Percentiles rank a stretch among this genome's conserved stretches.
Evolutionary conservation across 2,888 invertebrate genomes (phyloP).

Genomic region (Leptopilina myrica): DNA sequence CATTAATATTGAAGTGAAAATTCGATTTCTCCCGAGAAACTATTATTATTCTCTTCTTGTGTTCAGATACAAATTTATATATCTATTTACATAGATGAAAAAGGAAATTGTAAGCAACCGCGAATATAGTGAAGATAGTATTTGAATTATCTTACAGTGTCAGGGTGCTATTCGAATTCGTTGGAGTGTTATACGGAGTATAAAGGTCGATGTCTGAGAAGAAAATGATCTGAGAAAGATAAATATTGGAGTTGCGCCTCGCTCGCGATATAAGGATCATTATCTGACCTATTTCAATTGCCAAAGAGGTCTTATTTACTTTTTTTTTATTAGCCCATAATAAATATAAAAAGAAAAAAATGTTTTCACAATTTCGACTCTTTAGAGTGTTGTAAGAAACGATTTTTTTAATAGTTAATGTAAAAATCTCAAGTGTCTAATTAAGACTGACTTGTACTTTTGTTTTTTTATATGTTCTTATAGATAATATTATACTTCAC

Average conservation of each 20-base stretch:
- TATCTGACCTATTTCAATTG: slow-evolving; percentile 10
- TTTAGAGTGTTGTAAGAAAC: no score
- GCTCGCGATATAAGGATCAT: slow-evolving; percentile 10
- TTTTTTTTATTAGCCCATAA: no score
- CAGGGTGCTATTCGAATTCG: slow-evolving; percentile 18
- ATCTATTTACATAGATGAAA: background rate
- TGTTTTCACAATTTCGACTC: no score
- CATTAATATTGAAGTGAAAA: background rate
- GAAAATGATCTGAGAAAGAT: slow-evolving; percentile 16
- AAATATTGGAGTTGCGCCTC: background rate
- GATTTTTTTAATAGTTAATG: no score
- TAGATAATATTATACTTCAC: no score
- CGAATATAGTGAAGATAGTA: background rate
- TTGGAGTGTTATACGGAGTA: background rate
- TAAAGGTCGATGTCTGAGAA: background rate
- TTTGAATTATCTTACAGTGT: slow-evolving; percentile 15
- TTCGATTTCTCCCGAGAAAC: background rate
- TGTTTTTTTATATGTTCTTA: no score
- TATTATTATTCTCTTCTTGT: background rate
- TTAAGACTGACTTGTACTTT: no score
- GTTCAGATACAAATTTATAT: no score
- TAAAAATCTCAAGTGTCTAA: no score
- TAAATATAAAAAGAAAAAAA: no score
- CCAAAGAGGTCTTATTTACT: background rate
- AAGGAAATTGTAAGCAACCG: background rate